phyloP scores from a whole-genome alignment of 2,113 vertebrate genomes.

The Drymodes brunneopygia region DNA sequence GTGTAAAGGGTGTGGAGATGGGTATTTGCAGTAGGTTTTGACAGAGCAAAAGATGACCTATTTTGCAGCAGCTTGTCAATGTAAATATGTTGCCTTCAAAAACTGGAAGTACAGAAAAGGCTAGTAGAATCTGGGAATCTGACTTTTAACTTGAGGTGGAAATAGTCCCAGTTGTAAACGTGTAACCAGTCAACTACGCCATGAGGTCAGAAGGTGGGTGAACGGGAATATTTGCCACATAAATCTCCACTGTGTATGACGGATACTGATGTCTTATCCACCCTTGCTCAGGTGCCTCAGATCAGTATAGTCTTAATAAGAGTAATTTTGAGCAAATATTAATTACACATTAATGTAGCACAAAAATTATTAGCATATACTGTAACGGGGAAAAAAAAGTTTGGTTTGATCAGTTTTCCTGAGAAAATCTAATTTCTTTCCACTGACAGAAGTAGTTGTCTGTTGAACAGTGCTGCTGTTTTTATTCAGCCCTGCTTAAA shows the following conservation, averaged over 20 bases:
- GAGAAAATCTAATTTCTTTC: not conserved
- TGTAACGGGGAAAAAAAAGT: not conserved
- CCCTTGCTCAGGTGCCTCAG: not conserved
- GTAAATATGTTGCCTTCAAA: not conserved
- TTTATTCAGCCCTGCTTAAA: not conserved
- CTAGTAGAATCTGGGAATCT: not conserved
- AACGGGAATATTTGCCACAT: not conserved
- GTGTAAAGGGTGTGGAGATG: not conserved
- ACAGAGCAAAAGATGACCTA: not conserved
- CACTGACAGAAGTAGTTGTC: not conserved
- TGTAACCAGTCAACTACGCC: not conserved
- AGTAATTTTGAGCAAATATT: not conserved
- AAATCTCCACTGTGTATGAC: not conserved
- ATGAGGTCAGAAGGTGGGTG: not conserved
- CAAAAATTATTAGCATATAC: not conserved
- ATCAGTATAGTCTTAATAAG: not conserved
- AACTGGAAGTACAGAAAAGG: not conserved
- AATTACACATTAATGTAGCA: not conserved
- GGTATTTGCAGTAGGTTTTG: not conserved
- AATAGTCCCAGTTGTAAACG: not conserved
- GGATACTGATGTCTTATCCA: not conserved
- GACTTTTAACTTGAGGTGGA: not conserved
- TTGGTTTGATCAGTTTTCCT: not conserved
- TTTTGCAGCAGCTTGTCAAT: not conserved
- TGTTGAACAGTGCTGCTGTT: not conserved